These are phyloP conservation scores for Popillia japonica DNA, from an alignment of 1,140 invertebrate species.

Conservation along the genomic window DNA sequence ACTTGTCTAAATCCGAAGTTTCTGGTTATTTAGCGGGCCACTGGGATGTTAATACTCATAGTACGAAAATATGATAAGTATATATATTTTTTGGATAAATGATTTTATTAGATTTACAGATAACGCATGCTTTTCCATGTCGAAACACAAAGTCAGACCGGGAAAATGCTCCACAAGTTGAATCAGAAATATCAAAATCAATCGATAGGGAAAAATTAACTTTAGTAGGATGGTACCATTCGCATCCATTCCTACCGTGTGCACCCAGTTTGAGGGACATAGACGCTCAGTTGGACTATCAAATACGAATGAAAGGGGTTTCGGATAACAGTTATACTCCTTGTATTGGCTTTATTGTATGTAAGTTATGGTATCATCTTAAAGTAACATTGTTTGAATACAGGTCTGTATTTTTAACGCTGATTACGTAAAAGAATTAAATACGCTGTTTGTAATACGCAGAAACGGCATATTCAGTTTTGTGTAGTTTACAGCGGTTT, in stretches of 20 bases:
- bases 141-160: slow-evolving; percentile 81
- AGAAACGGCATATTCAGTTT: too few relatives aligned
- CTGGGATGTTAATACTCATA: slow-evolving; percentile 94
- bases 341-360: slow-evolving; percentile 91
- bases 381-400: not conserved
- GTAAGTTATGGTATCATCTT: slow-evolving; percentile 65
- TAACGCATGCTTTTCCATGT: slow-evolving; percentile 90
- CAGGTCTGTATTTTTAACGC: too few relatives aligned
- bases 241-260: slow-evolving; percentile 88
- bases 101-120: slow-evolving; percentile 73
- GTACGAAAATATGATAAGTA: slow-evolving; percentile 67
- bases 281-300: slow-evolving; percentile 92
- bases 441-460: too few relatives aligned
- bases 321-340: slow-evolving; percentile 90
- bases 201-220: slow-evolving; percentile 84
- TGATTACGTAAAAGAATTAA: too few relatives aligned
- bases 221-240: slow-evolving; percentile 95
- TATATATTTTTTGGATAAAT: not conserved
- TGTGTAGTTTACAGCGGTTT: too few relatives aligned
- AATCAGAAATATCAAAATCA: slow-evolving; percentile 81
- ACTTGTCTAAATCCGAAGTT: slow-evolving; percentile 90
- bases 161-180: slow-evolving; percentile 75
- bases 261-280: slow-evolving; percentile 91
- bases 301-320: slow-evolving; percentile 91
- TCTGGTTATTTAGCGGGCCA: slow-evolving; percentile 93